A percentile compares a stretch with the other conserved stretches of the same genome.
Conservation (phyloP, 53 echinoderm and acorn worm genomes). For the Arbacia lixula region DNA sequence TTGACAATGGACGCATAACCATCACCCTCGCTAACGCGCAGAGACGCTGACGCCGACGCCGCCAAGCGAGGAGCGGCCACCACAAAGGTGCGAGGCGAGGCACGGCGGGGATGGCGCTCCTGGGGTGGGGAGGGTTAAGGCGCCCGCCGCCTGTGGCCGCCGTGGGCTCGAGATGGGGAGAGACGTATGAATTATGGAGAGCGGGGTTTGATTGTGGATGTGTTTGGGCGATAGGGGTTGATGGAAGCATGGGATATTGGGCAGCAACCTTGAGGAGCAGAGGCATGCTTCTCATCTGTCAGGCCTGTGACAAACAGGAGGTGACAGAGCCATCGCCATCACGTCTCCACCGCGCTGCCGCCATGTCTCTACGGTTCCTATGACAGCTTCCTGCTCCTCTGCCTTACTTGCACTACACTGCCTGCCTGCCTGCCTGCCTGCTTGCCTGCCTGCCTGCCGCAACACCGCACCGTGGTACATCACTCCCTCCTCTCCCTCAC, state of each 20-base stretch:
- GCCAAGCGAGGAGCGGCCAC: not conserved
- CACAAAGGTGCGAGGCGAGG: not conserved
- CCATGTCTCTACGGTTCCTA: slow-evolving; percentile 54
- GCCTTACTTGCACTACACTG: not conserved
- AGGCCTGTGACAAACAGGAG: slow-evolving; percentile 53
- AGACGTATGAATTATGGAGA: slow-evolving; percentile 44
- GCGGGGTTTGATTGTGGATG: slow-evolving; percentile 51
- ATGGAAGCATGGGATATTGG: slow-evolving; percentile 53
- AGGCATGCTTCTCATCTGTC: slow-evolving; percentile 60
- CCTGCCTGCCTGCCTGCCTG: not conserved
- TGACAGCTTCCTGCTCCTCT: slow-evolving; percentile 49
- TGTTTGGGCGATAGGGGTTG: slow-evolving; percentile 53
- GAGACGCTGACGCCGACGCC: too few species aligned
- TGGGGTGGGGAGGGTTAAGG: slow-evolving; percentile 16
- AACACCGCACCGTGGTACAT: not conserved
- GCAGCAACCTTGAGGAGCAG: slow-evolving; percentile 49
- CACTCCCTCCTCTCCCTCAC: not conserved
- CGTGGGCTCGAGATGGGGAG: not conserved
- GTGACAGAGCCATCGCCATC: slow-evolving; percentile 61
- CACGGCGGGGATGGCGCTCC: not conserved
- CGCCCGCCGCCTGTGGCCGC: not conserved
- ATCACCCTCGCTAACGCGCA: slow-evolving; percentile 38
- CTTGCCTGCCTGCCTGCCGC: too few species aligned
- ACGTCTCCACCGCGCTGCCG: slow-evolving; percentile 56
- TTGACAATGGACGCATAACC: slow-evolving; percentile 33